Base-by-base conservation (phyloP, 2,797 vertebrate genomes). In the Valencia hispanica region DNA sequence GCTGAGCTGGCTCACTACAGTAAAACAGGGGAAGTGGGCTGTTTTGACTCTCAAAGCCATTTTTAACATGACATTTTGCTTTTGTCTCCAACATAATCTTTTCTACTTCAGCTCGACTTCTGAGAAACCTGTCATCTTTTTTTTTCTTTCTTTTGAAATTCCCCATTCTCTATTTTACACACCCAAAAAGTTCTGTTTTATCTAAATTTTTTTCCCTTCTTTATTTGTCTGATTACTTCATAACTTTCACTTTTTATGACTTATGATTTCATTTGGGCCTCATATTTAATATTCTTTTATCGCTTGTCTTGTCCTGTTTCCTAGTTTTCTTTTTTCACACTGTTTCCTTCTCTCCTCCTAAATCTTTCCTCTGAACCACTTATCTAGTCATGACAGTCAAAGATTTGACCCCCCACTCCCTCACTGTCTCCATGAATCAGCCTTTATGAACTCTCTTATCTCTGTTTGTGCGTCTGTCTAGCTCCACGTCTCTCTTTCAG, bases 301-400 rank as follows among this genome's bases (percentile, higher is more conserved):
- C 84, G 78, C 47, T 69, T 11, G 43, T 78, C 80, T 85, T 76
- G 80, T 84, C 68, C 80, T 68, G 77, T 82, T 84, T 69, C 25
- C 63, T 86, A 77, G 84, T 73, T 79, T 48, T 75, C 27, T 47
- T 32, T 74, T 83, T 84, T 69, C 20, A 82, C 86, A 90, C 84
- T 84, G 84, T 83, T 87, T 86, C 82, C 75, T 84, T 81, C 71
- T 70, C 43, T 76, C 84, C 82, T 61, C 63, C 73, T 53, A 72
- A 79, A 82, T 84, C 79, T 83, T 84, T 75, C 80, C 63, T 86
- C 80, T 89, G 79, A 89, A 85, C 81, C 87, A 87, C 93, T 93
- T 93, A 94, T 93, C 93, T 79, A 87, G 94, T 96, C 93, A 96
- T 95, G 94, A 96, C 95, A 91, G 93, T 96, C 95, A 96, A 94